Evolutionary conservation across 2,888 invertebrate species (phyloP).

Genomic region (Magallana nippona): DNA sequence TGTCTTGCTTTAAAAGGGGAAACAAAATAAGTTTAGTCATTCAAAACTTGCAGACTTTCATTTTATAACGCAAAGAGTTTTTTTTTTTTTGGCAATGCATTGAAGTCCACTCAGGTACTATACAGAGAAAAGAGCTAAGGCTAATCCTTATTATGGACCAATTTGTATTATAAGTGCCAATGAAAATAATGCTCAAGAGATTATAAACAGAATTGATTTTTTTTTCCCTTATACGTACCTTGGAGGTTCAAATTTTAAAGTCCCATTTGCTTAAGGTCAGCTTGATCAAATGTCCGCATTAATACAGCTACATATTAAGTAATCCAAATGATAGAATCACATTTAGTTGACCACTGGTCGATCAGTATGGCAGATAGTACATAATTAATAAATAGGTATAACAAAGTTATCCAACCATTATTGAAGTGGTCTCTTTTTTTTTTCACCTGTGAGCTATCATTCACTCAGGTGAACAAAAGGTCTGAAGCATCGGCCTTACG

Average conservation of each 20-base stretch:
- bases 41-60: no score
- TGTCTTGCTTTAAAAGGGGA: neutral
- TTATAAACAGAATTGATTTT: neutral
- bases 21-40: neutral
- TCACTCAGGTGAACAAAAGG: neutral
- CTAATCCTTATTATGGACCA: neutral
- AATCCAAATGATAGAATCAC: no score
- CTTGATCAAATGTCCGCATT: no score
- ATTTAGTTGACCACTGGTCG: no score
- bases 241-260: neutral
- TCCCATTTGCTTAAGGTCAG: no score
- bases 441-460: neutral
- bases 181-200: conserved; percentile 14
- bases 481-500: neutral
- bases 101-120: neutral
- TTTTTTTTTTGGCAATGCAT: neutral
- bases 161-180: neutral
- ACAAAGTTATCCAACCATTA: neutral
- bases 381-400: neutral
- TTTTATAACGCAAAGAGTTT: no score
- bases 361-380: neutral
- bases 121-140: no score
- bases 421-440: neutral
- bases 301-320: no score
- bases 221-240: neutral